Conservation (phyloP, 1,140 invertebrate species). For the Cyclina sinensis region DNA sequence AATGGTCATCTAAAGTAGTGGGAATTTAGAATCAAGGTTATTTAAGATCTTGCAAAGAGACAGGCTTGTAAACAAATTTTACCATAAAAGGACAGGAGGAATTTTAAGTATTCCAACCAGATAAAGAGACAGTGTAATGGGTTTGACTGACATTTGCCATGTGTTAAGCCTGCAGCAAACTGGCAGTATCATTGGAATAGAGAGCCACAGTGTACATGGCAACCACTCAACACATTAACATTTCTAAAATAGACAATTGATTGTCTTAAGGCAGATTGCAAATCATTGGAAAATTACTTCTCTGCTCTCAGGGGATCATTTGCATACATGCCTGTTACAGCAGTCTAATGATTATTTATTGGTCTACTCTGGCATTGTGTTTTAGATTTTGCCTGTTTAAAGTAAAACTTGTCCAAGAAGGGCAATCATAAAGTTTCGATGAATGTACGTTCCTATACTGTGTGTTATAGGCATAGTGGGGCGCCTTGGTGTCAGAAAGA, state of each 20-base stretch:
- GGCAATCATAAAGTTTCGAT: neutral
- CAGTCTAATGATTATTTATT: constrained; percentile 14
- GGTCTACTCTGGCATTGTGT: neutral
- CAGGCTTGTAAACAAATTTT: no score
- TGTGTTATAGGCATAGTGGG: neutral
- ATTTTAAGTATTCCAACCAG: no score
- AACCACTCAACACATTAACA: no score
- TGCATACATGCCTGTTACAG: neutral
- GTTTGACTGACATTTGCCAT: no score
- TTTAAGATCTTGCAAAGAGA: no score
- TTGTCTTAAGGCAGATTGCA: constrained; percentile 35
- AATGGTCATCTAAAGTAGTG: no score
- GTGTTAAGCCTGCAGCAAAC: no score
- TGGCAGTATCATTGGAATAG: no score
- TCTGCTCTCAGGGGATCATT: neutral
- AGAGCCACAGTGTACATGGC: no score
- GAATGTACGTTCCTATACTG: neutral
- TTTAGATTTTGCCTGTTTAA: constrained; percentile 1
- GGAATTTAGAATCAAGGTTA: no score
- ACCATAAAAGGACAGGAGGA: no score
- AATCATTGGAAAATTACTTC: constrained; percentile 30
- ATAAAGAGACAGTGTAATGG: no score
- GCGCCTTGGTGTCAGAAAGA: neutral
- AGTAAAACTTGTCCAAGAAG: neutral
- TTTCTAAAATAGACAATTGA: neutral